Conservation (phyloP, 1,140 invertebrate genomes). For the Drosophila oshimai region DNA sequence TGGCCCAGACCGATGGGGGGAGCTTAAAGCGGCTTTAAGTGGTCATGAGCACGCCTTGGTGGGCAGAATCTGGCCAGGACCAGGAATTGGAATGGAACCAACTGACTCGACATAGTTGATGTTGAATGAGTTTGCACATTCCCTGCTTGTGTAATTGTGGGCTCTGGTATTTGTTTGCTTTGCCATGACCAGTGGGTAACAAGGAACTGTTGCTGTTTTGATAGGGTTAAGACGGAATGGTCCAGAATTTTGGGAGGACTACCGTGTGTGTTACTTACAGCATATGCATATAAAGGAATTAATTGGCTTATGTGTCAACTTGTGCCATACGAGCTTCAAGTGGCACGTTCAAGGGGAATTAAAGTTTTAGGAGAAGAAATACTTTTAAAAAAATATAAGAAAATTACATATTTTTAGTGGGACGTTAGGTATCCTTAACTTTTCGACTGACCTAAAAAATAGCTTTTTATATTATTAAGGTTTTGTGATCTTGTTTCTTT, state of each 20-base stretch:
- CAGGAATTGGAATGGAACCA: background rate
- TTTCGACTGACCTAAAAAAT: no score
- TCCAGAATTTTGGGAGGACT: background rate
- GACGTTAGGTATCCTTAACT: no score
- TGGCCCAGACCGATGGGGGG: background rate
- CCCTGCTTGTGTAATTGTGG: conserved; percentile 25
- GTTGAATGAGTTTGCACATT: conserved; percentile 30
- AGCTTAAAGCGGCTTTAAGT: conserved; percentile 43
- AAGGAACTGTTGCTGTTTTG: conserved; percentile 28
- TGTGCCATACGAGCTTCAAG: background rate
- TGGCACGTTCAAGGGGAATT: background rate
- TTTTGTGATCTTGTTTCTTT: no score
- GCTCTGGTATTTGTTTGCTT: conserved; percentile 18
- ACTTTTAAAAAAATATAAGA: no score
- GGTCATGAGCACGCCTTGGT: conserved; percentile 29
- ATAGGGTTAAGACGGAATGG: conserved; percentile 4
- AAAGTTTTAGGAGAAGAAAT: background rate
- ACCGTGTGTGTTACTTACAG: background rate
- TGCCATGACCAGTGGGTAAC: background rate
- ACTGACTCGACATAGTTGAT: conserved; percentile 8
- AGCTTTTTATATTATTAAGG: no score
- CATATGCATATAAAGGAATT: background rate
- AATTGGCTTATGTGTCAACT: background rate
- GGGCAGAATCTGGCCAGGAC: conserved; percentile 5
- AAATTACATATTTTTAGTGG: no score